Evolutionary conservation across 2,797 vertebrate genomes (phyloP), one percentile per base, ranked within the genome.

Genomic region (Halcyon smyrnensis): DNA sequence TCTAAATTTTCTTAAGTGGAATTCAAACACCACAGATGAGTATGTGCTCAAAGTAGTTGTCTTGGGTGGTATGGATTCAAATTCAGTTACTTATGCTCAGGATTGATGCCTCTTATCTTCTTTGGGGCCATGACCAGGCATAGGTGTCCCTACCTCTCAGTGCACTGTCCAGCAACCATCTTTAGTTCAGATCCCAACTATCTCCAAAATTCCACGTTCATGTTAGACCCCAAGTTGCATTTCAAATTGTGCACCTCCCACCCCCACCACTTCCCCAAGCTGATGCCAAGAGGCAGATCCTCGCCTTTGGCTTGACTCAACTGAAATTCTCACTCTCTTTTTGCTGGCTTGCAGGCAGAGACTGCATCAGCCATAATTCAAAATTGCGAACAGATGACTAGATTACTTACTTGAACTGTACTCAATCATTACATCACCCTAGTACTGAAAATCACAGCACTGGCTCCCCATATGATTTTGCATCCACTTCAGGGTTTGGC

Each of bases 391-490:
- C 97, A 92, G 97, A 97, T 97, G 97, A 98, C 95, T 93, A 84
- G 93, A 95, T 92, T 95, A 76, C 94, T 94, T 84, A 95, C 92
- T 97, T 97, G 98, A 98, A 97, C 89, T 71, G 79, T 69, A 87
- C 95, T 97, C 96, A 96, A 95, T 96, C 86, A 97, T 98, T 97
- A 98, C 97, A 96, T 98, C 97, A 97, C 78, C 74, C 89, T 88
- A 67, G 62, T 90, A 93, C 90, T 97, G 87, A 97, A 96, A 97
- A 94, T 94, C 77, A 85, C 78, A 54, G 69, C 70, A 84, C 92
- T 95, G 97, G 95, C 96, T 98, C 96, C 69, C 69, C 90, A 68
- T 95, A 84, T 86, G 54, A 92, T 86, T 95, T 97, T 86, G 63
- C 82, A 96, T 96, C 92, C 97, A 94, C 92, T 97, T 97, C 81